Evolutionary conservation across 2,888 invertebrate species (phyloP).

Genomic region (Schrankia costaestrigalis): DNA sequence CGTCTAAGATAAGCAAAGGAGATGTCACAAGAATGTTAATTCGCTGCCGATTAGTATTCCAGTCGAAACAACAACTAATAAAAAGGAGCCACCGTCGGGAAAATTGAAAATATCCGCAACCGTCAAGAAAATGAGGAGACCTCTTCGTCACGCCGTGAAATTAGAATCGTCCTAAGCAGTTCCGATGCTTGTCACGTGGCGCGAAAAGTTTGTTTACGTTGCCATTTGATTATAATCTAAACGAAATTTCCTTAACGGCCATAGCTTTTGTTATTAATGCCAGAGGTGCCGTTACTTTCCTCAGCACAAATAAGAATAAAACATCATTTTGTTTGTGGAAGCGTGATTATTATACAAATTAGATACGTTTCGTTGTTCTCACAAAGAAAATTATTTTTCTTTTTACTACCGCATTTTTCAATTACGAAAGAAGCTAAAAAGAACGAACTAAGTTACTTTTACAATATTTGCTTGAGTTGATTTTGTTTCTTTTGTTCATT

Average conservation of each 20-base stretch:
- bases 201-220: slow-evolving; percentile 70
- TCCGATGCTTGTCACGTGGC: slow-evolving; percentile 65
- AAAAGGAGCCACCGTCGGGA: slow-evolving; percentile 70
- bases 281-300: slow-evolving; percentile 30
- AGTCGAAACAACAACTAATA: slow-evolving; percentile 77
- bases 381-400: slow-evolving; percentile 17
- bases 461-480: no score
- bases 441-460: not conserved
- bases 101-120: slow-evolving; percentile 80
- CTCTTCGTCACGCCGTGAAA: slow-evolving; percentile 72
- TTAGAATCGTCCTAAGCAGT: slow-evolving; percentile 59
- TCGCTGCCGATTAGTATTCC: slow-evolving; percentile 68
- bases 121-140: slow-evolving; percentile 73
- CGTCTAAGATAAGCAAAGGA: slow-evolving; percentile 45
- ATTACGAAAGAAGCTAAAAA: slow-evolving; percentile 7
- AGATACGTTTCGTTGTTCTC: slow-evolving; percentile 17
- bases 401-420: slow-evolving; percentile 13
- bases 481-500: no score
- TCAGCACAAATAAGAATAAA: slow-evolving; percentile 30
- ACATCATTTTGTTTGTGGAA: slow-evolving; percentile 26
- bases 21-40: slow-evolving; percentile 67
- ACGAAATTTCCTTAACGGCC: slow-evolving; percentile 49
- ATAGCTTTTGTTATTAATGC: slow-evolving; percentile 40
- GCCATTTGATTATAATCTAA: slow-evolving; percentile 67
- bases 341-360: slow-evolving; percentile 36